Percentiles rank a stretch among this genome's conserved stretches.
These are phyloP conservation scores for Macrotis lagotis DNA, from an alignment of 2,113 vertebrate genomes.

Conservation along the genomic window DNA sequence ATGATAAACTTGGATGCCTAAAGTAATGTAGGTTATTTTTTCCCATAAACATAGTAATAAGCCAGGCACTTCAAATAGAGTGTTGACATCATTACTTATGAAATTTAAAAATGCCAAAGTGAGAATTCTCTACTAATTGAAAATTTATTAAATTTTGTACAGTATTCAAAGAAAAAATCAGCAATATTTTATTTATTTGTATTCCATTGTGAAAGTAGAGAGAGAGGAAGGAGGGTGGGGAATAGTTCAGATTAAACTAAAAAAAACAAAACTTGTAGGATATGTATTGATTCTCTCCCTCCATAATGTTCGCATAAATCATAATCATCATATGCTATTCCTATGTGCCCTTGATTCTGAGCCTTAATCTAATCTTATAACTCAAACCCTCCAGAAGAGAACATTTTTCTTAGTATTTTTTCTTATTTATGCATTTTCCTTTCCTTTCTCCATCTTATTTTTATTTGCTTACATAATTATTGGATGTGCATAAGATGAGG, in stretches of 20 bases:
- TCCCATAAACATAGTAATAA: background rate
- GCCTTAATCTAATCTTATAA: conserved; percentile 78
- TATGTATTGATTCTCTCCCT: conserved; percentile 81
- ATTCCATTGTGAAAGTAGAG: background rate
- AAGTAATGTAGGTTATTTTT: background rate
- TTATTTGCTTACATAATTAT: conserved; percentile 43
- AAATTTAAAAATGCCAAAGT: background rate
- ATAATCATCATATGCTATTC: conserved; percentile 77
- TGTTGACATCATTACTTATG: background rate
- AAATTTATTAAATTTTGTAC: conserved; percentile 55
- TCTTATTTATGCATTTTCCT: conserved; percentile 67
- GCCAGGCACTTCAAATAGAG: background rate
- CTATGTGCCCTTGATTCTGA: conserved; percentile 79
- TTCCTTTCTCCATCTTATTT: conserved; percentile 48
- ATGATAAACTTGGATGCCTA: background rate
- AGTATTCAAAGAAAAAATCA: conserved; percentile 6
- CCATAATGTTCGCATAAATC: conserved; percentile 82
- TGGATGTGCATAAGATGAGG: conserved; percentile 52
- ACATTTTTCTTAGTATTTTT: conserved; percentile 68
- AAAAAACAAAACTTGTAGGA: conserved; percentile 79
- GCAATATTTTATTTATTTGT: background rate
- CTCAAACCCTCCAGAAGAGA: conserved; percentile 65
- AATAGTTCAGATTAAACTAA: conserved; percentile 71
- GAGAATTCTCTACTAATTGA: background rate
- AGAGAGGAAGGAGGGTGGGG: background rate